These are phyloP conservation scores for Candoia aspera DNA, from an alignment of 2,113 vertebrate genomes.

Conservation along the genomic window DNA sequence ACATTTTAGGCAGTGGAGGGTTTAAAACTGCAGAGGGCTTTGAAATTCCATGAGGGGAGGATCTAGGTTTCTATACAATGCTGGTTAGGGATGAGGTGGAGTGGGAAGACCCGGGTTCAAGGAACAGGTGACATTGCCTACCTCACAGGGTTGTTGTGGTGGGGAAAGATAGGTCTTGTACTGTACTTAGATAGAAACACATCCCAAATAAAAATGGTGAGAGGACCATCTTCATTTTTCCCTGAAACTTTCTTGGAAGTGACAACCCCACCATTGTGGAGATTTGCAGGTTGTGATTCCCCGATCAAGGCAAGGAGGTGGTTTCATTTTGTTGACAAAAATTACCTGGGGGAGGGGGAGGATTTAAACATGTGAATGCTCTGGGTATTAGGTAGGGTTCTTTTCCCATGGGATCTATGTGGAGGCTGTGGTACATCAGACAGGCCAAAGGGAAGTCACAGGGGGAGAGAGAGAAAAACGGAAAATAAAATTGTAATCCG, in stretches of 20 bases:
- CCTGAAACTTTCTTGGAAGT: background rate
- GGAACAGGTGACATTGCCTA: background rate
- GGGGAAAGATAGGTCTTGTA: too few species aligned
- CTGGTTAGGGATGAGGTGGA: background rate
- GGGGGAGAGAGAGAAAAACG: too few species aligned
- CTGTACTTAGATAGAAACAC: background rate
- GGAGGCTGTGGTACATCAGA: background rate
- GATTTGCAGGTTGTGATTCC: background rate
- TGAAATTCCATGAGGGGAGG: background rate
- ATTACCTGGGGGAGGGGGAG: background rate
- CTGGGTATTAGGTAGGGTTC: background rate
- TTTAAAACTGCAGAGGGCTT: background rate
- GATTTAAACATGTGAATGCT: background rate
- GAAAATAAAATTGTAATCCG: too few species aligned
- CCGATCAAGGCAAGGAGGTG: background rate
- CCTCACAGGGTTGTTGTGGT: too few species aligned
- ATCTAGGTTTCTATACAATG: background rate
- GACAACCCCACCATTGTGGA: background rate
- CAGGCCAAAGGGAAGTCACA: too few species aligned
- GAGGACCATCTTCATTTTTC: background rate
- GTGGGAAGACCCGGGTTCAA: background rate
- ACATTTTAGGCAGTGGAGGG: background rate
- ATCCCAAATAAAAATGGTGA: background rate
- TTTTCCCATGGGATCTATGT: background rate
- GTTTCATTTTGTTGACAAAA: background rate